Conservation (phyloP, 2,113 vertebrate species). For the Zonotrichia leucophrys region DNA sequence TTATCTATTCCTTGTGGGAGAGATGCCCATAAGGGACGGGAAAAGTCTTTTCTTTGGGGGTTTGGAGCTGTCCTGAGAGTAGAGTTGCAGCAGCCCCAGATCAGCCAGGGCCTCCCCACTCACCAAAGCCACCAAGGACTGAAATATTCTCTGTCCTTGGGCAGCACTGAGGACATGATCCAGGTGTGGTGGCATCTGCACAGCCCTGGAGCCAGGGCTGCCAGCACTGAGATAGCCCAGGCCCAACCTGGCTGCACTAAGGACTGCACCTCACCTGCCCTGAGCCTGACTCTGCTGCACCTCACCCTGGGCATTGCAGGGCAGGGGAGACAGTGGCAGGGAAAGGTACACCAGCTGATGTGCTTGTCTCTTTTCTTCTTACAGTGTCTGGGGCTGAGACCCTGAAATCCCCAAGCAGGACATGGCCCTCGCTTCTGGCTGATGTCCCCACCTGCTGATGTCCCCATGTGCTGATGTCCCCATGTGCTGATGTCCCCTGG, state of each 20-base stretch:
- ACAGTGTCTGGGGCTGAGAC: no score
- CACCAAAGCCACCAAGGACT: accelerated
- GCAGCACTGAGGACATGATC: accelerated
- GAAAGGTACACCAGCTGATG: no score
- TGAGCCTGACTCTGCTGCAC: background rate
- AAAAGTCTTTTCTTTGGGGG: background rate
- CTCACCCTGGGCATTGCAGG: background rate
- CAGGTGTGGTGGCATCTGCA: background rate
- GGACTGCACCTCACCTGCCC: background rate
- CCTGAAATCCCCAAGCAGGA: no score
- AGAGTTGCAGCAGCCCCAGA: background rate
- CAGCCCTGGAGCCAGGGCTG: background rate
- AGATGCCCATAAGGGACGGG: background rate
- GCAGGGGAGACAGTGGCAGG: background rate
- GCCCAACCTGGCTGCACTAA: background rate
- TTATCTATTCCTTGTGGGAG: background rate
- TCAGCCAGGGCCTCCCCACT: background rate
- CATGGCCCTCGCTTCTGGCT: no score
- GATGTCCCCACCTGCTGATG: no score
- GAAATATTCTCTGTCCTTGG: background rate
- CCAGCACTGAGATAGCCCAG: accelerated
- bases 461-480: no score
- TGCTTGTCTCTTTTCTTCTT: no score
- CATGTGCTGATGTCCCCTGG: no score
- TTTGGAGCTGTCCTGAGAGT: background rate